These are phyloP conservation scores for Drosophila merina DNA, from an alignment of 2,888 invertebrate species.

Conservation along the genomic window DNA sequence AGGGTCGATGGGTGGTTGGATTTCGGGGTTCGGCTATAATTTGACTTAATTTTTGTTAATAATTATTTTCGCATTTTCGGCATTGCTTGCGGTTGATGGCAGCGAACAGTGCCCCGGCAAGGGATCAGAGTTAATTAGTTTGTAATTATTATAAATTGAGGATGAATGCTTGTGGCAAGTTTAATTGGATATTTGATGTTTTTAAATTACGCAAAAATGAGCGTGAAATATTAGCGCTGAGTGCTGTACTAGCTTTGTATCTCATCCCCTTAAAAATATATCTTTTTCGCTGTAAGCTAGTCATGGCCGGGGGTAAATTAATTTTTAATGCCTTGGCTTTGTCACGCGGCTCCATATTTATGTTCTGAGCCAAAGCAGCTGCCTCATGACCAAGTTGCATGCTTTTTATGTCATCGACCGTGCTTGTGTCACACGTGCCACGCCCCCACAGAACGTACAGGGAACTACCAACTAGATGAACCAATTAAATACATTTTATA, in stretches of 20 bases:
- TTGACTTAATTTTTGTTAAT: slow-evolving; percentile 78
- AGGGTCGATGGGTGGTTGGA: slow-evolving; percentile 7
- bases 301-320: slow-evolving; percentile 63
- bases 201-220: slow-evolving; percentile 70
- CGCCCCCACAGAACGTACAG: slow-evolving; percentile 58
- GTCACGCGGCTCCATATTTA: slow-evolving; percentile 66
- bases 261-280: background rate
- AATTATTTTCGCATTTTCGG: slow-evolving; percentile 77
- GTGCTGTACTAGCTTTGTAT: background rate
- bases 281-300: slow-evolving; percentile 18
- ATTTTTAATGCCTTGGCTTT: slow-evolving; percentile 72
- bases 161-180: slow-evolving; percentile 79
- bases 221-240: slow-evolving; percentile 63
- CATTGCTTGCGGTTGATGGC: slow-evolving; percentile 63
- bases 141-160: slow-evolving; percentile 81
- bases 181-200: slow-evolving; percentile 79
- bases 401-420: slow-evolving; percentile 65
- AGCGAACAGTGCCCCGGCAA: slow-evolving; percentile 60
- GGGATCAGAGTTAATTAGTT: slow-evolving; percentile 81
- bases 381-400: slow-evolving; percentile 26
- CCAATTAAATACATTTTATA: background rate
- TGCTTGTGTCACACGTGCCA: slow-evolving; percentile 72
- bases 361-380: slow-evolving; percentile 54
- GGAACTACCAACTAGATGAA: background rate
- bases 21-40: slow-evolving; percentile 52